Conservation (phyloP, 2,888 invertebrate species). For the Bombylius discolor region DNA sequence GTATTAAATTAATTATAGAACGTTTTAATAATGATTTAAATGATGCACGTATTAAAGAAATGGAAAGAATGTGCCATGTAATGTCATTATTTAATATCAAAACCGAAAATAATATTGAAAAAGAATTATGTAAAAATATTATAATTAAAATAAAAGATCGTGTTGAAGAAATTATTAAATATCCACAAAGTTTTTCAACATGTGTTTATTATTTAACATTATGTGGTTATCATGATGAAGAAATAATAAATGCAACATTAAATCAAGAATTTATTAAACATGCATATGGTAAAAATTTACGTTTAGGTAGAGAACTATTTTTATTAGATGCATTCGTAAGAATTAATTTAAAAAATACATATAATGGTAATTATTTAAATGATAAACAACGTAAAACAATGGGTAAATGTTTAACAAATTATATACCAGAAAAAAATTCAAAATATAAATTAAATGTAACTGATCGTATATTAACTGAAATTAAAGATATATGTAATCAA, state of each 20-base stretch:
- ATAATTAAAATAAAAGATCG: slow-evolving; percentile 42
- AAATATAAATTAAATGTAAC: slow-evolving; percentile 41
- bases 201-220: slow-evolving; percentile 49
- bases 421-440: slow-evolving; percentile 41
- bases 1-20: slow-evolving; percentile 40
- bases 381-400: slow-evolving; percentile 39
- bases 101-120: slow-evolving; percentile 38
- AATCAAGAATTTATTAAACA: slow-evolving; percentile 43
- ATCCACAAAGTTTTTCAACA: slow-evolving; percentile 47
- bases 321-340: slow-evolving; percentile 45
- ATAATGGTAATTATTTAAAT: slow-evolving; percentile 42
- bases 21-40: slow-evolving; percentile 40
- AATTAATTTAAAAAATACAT: slow-evolving; percentile 28
- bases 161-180: slow-evolving; percentile 41
- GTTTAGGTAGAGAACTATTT: slow-evolving; percentile 46
- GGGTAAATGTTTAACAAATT: slow-evolving; percentile 47
- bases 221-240: slow-evolving; percentile 42
- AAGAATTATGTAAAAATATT: slow-evolving; percentile 38
- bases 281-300: slow-evolving; percentile 41
- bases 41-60: slow-evolving; percentile 52
- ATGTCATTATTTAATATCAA: slow-evolving; percentile 48
- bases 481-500: slow-evolving; percentile 38
- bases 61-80: slow-evolving; percentile 54
- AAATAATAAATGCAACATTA: slow-evolving; percentile 46
- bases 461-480: slow-evolving; percentile 46